These are phyloP conservation scores for Kradibia gibbosae DNA, from an alignment of 1,140 invertebrate species.

Conservation along the genomic window DNA sequence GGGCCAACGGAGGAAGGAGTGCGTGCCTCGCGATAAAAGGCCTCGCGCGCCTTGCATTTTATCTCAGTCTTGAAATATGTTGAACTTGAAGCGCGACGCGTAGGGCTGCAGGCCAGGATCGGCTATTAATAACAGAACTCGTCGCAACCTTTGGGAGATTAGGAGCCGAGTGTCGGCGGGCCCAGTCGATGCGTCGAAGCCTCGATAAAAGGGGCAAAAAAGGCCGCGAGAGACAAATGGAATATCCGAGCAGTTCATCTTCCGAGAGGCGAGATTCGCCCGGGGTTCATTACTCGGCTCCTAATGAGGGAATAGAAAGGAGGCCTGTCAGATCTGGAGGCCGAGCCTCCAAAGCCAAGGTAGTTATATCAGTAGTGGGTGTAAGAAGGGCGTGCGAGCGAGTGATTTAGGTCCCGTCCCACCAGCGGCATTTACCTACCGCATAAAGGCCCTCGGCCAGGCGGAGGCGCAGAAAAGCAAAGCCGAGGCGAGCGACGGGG, in stretches of 20 bases:
- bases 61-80: background rate
- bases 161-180: background rate
- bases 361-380: conserved; percentile 38
- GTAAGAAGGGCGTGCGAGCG: conserved; percentile 50
- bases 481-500: background rate
- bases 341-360: background rate
- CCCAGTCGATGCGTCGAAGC: background rate
- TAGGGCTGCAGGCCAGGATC: background rate
- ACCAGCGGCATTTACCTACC: conserved; percentile 21
- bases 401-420: conserved; percentile 57
- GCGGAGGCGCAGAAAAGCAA: conserved; percentile 31
- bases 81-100: too few relatives aligned
- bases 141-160: background rate
- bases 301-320: conserved; percentile 41
- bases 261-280: conserved; percentile 8
- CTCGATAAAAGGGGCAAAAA: background rate
- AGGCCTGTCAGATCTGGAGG: background rate
- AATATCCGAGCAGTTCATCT: conserved; percentile 18
- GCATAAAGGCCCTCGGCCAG: conserved; percentile 27
- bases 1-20: too few relatives aligned
- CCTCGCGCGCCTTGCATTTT: background rate
- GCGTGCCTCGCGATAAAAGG: background rate
- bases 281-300: conserved; percentile 39
- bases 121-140: conserved; percentile 7
- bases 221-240: conserved; percentile 18